These are phyloP conservation scores for Neolamprologus caudopunctatus DNA, from an alignment of 2,113 vertebrate species.

Conservation along the genomic window DNA sequence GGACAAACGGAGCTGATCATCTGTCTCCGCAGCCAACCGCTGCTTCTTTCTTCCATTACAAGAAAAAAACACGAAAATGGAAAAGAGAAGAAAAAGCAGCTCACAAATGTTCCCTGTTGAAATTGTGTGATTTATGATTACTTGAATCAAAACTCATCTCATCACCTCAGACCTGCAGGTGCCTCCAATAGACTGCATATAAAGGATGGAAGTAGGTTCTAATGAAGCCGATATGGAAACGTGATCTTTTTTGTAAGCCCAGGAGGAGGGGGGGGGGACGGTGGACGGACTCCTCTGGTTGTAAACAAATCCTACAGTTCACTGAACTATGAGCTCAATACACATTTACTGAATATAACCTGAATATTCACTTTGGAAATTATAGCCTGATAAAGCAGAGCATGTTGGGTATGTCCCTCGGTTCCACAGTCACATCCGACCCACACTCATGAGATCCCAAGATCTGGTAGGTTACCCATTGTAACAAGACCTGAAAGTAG, in stretches of 20 bases:
- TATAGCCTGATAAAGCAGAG: too few relatives aligned
- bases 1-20: neutral
- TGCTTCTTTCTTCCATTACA: neutral
- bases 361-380: neutral
- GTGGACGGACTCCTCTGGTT: neutral
- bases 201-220: neutral
- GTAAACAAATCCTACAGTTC: neutral
- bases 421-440: too few relatives aligned
- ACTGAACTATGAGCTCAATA: neutral
- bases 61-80: neutral
- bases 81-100: neutral
- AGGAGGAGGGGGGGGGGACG: neutral
- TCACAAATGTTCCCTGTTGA: neutral
- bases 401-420: too few relatives aligned
- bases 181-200: neutral
- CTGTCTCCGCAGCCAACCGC: neutral
- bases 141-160: neutral
- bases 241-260: neutral
- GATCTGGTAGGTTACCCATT: neutral
- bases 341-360: neutral
- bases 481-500: neutral
- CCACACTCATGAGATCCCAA: neutral
- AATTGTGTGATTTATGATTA: neutral
- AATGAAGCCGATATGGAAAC: neutral
- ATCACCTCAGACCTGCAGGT: neutral